A percentile compares a stretch with the other conserved stretches of the same genome.
Conservation (phyloP, 2,888 invertebrate species). For the Hipparchia sbordonii region DNA sequence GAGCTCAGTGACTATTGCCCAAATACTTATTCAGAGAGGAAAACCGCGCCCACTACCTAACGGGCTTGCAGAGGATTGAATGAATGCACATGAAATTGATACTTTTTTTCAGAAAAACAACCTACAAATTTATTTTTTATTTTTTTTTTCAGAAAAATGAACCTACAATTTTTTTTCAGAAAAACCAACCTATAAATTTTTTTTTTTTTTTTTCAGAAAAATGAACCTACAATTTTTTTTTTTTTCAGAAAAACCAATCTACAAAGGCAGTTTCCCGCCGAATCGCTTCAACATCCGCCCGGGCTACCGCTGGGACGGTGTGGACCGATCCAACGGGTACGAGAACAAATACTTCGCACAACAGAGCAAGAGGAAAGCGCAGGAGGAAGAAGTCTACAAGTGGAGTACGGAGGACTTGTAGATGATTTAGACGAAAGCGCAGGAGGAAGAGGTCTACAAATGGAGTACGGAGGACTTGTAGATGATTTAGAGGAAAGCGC, state of each 20-base stretch:
- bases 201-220: too few relatives aligned
- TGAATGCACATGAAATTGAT: too few relatives aligned
- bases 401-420: slow-evolving; percentile 98
- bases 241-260: slow-evolving; percentile 85
- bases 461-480: slow-evolving; percentile 98
- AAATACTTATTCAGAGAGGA: too few relatives aligned
- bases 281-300: slow-evolving; percentile 96
- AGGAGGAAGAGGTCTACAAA: slow-evolving; percentile 93
- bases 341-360: slow-evolving; percentile 94
- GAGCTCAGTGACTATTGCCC: too few relatives aligned
- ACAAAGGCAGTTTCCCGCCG: slow-evolving; percentile 93
- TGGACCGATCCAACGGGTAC: slow-evolving; percentile 98
- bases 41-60: too few relatives aligned
- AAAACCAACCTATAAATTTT: too few relatives aligned
- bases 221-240: neutral
- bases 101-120: too few relatives aligned
- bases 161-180: too few relatives aligned
- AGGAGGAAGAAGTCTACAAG: slow-evolving; percentile 93
- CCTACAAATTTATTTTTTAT: too few relatives aligned
- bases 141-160: too few relatives aligned
- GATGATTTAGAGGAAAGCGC: slow-evolving; percentile 83
- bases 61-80: too few relatives aligned
- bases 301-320: slow-evolving; percentile 99
- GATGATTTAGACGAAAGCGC: slow-evolving; percentile 83
- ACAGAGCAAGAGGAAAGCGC: slow-evolving; percentile 88